A percentile compares a stretch with the other conserved stretches of the same genome.
These are phyloP conservation scores for Galemys pyrenaicus DNA, from an alignment of 2,113 vertebrate species.

Conservation along the genomic window DNA sequence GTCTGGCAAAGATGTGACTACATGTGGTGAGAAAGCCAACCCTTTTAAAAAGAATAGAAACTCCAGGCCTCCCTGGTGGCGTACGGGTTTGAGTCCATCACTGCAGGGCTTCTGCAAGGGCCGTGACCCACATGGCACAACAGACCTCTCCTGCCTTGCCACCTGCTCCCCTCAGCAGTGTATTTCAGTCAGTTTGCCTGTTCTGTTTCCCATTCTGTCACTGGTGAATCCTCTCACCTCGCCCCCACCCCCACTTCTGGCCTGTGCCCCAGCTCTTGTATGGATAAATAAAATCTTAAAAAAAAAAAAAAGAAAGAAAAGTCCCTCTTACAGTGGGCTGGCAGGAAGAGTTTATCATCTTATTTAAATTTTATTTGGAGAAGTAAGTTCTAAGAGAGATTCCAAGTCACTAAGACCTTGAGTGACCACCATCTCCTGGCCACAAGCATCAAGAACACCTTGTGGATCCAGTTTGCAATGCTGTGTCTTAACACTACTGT, in stretches of 20 bases:
- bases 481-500: neutral
- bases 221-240: no score
- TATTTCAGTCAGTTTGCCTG: no score
- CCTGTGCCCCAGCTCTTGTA: no score
- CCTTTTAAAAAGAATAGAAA: neutral
- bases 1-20: neutral
- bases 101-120: no score
- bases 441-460: neutral
- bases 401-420: neutral
- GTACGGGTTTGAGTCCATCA: no score
- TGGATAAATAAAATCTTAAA: no score
- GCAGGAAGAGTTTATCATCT: neutral
- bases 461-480: neutral
- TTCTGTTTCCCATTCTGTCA: no score
- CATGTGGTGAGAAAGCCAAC: neutral
- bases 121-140: no score
- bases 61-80: no score
- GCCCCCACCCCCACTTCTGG: no score
- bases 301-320: neutral
- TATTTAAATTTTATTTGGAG: neutral
- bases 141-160: no score
- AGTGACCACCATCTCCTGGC: neutral
- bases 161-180: no score
- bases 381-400: slow-evolving; percentile 1
- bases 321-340: neutral